Conservation (phyloP, 2,888 invertebrate species). For the Campaea margaritaria region DNA sequence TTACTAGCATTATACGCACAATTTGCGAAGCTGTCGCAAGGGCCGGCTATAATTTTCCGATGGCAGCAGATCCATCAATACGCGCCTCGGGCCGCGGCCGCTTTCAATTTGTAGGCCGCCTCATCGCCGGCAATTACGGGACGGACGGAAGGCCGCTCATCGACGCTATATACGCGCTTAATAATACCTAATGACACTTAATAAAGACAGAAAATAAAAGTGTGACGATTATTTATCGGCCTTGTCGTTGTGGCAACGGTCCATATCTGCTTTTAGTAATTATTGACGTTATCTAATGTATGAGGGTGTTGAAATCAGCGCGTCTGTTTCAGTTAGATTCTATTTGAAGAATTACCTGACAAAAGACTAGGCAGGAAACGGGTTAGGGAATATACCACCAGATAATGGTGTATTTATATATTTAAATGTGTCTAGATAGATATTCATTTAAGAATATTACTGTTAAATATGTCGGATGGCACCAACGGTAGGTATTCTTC, state of each 20-base stretch:
- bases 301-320: too few relatives aligned
- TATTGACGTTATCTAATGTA: slow-evolving; percentile 33
- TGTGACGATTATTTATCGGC: slow-evolving; percentile 78
- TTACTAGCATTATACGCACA: slow-evolving; percentile 85
- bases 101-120: slow-evolving; percentile 85
- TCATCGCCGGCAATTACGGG: slow-evolving; percentile 80
- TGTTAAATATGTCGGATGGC: too few relatives aligned
- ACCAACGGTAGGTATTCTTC: too few relatives aligned
- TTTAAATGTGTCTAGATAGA: too few relatives aligned
- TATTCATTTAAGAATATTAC: too few relatives aligned
- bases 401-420: too few relatives aligned
- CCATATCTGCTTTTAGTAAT: slow-evolving; percentile 39
- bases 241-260: slow-evolving; percentile 62
- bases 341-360: too few relatives aligned
- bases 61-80: slow-evolving; percentile 85
- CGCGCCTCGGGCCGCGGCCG: slow-evolving; percentile 78
- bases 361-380: too few relatives aligned
- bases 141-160: slow-evolving; percentile 82
- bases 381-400: too few relatives aligned
- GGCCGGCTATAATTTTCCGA: slow-evolving; percentile 81
- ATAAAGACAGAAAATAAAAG: slow-evolving; percentile 82
- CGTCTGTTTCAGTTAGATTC: too few relatives aligned
- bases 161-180: slow-evolving; percentile 81
- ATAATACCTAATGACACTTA: slow-evolving; percentile 85
- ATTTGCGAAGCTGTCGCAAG: slow-evolving; percentile 85